Conservation (phyloP, 64 coral and sea anemone species). For the Montipora cactus region DNA sequence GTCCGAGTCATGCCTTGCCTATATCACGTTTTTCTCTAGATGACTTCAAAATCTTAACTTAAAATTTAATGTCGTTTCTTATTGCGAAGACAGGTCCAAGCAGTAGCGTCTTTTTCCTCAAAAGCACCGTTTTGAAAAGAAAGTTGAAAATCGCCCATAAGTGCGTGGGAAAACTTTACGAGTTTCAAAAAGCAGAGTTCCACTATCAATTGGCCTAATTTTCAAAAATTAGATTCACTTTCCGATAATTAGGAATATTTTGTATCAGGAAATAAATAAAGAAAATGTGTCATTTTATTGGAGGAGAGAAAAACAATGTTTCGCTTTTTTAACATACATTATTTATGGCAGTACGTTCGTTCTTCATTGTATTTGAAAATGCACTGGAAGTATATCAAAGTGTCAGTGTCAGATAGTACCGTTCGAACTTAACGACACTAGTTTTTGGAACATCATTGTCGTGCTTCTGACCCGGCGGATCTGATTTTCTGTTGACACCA, state of each 20-base stretch:
- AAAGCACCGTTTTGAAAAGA: not conserved
- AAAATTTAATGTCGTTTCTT: not conserved
- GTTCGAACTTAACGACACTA: no score
- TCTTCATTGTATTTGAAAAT: not conserved
- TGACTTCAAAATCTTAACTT: not conserved
- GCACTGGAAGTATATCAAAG: not conserved
- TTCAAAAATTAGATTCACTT: slow-evolving; percentile 19
- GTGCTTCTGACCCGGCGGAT: not conserved
- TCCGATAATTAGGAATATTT: not conserved
- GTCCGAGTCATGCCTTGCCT: not conserved
- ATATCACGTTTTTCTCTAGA: not conserved
- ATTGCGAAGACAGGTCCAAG: no score
- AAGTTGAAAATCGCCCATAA: not conserved
- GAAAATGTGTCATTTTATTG: not conserved
- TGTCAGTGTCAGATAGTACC: not conserved
- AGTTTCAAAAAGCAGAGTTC: no score
- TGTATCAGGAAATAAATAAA: slow-evolving; percentile 22
- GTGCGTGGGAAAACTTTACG: no score
- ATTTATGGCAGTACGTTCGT: not conserved
- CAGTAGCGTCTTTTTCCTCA: no score
- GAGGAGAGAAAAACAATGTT: slow-evolving; percentile 24
- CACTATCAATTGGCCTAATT: slow-evolving; percentile 16
- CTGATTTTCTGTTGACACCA: not conserved
- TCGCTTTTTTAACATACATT: not conserved
- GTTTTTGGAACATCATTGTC: not conserved